A percentile compares a stretch with the other conserved stretches of the same genome.
Conservation (phyloP, 1,140 invertebrate species). For the Drosophila suzukii region DNA sequence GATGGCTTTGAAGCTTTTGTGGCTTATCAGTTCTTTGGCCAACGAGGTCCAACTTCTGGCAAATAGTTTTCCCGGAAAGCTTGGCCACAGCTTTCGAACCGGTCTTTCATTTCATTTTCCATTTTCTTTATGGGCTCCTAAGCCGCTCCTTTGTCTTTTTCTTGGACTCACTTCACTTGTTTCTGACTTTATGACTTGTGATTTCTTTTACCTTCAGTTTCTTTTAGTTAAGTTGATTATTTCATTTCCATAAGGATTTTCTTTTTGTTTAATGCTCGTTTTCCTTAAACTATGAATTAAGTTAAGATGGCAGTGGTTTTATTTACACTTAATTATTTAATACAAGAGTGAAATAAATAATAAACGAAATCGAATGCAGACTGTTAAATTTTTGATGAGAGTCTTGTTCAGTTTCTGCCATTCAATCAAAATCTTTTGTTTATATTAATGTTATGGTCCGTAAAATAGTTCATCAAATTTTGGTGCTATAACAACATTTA, state of each 20-base stretch:
- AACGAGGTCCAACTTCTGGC: conserved; percentile 11
- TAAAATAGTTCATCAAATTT: too few relatives aligned
- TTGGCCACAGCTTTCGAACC: conserved; percentile 31
- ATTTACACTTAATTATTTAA: too few relatives aligned
- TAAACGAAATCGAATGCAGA: too few relatives aligned
- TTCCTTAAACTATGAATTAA: too few relatives aligned
- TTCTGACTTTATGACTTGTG: conserved; percentile 13
- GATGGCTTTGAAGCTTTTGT: conserved; percentile 47
- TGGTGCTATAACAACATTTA: too few relatives aligned
- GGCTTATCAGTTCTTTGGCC: conserved; percentile 50
- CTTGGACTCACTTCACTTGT: background rate
- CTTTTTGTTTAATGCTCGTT: too few relatives aligned
- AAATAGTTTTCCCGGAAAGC: conserved; percentile 37
- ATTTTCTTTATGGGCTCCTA: conserved; percentile 11
- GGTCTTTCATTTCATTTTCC: conserved; percentile 16
- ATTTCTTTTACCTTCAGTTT: background rate
- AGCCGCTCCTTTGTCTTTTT: conserved; percentile 10
- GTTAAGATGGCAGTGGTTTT: too few relatives aligned
- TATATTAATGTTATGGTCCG: background rate
- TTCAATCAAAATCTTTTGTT: background rate
- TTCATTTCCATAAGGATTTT: background rate
- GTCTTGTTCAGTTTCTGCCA: background rate
- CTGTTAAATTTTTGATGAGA: background rate
- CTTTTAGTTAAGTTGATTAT: background rate
- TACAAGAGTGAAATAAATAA: too few relatives aligned